These are phyloP conservation scores for Hozukius guyotensis DNA, from an alignment of 2,797 vertebrate species.

Conservation along the genomic window DNA sequence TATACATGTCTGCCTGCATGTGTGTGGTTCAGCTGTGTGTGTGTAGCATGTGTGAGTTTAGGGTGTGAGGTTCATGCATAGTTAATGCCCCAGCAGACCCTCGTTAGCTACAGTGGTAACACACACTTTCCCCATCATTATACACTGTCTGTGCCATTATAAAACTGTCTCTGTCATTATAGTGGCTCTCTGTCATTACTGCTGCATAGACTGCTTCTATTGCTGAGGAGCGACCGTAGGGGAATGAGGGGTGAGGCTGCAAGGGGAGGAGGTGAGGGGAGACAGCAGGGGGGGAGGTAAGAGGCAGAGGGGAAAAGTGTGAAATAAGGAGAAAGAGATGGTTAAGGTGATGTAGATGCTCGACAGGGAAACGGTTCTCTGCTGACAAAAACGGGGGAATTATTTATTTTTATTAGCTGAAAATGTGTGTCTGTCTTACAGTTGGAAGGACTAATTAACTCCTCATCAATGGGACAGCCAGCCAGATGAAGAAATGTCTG, in stretches of 20 bases:
- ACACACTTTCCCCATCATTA: slow-evolving; percentile 70
- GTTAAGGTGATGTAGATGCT: slow-evolving; percentile 25
- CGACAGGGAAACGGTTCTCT: slow-evolving; percentile 1
- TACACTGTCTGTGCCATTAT: slow-evolving; percentile 60
- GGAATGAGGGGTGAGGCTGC: slow-evolving; percentile 16
- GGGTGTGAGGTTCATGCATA: slow-evolving; percentile 74
- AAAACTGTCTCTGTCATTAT: slow-evolving; percentile 67
- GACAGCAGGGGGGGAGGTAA: not conserved
- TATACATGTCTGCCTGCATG: slow-evolving; percentile 17
- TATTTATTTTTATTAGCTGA: not conserved
- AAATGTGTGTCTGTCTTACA: not conserved
- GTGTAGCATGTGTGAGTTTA: slow-evolving; percentile 42
- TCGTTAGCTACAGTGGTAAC: slow-evolving; percentile 69
- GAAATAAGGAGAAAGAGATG: slow-evolving; percentile 22
- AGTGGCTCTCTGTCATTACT: slow-evolving; percentile 58
- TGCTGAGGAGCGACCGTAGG: slow-evolving; percentile 1
- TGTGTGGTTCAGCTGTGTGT: slow-evolving; percentile 30
- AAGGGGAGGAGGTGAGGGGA: slow-evolving; percentile 8
- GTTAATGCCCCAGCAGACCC: slow-evolving; percentile 72
- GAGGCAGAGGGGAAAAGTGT: slow-evolving; percentile 6
- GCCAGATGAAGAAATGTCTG: not conserved
- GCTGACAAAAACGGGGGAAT: not conserved
- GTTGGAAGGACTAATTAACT: slow-evolving; percentile 16
- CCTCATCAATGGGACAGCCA: not conserved
- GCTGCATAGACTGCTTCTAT: slow-evolving; percentile 45